Percentiles rank a stretch among this genome's conserved stretches.
phyloP scores from a whole-genome alignment of 2,113 vertebrate species.

The Phasianus colchicus region DNA sequence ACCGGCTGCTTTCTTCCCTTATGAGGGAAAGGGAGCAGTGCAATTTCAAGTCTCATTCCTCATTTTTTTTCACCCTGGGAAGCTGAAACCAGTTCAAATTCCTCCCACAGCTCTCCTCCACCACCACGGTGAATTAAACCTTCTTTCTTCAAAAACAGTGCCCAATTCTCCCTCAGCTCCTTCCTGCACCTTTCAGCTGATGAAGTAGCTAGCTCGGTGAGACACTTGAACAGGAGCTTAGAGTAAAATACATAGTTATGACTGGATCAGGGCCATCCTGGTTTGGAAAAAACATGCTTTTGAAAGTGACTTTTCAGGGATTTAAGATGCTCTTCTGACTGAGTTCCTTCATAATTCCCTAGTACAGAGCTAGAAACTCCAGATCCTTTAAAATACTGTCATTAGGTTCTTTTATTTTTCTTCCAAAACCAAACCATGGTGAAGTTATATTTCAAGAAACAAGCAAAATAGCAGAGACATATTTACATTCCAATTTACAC shows the following conservation, averaged over 20 bases:
- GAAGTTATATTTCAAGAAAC: not conserved
- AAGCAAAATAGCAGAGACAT: not conserved
- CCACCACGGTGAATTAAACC: not conserved
- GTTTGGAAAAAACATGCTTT: not conserved
- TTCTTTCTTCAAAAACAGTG: conserved; percentile 7
- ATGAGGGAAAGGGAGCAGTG: not conserved
- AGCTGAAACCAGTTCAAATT: conserved; percentile 56
- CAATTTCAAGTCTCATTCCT: conserved; percentile 29
- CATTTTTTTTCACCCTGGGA: not conserved
- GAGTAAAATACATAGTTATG: not conserved
- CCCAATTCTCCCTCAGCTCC: not conserved
- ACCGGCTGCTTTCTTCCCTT: not conserved
- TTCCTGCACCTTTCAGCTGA: not conserved
- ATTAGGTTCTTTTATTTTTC: not conserved
- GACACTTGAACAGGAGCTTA: not conserved
- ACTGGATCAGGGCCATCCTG: not conserved
- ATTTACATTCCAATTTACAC: not conserved
- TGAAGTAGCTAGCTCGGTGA: not conserved
- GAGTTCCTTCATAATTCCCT: not conserved
- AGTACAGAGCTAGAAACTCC: not conserved
- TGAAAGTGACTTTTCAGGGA: not conserved
- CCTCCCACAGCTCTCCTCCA: conserved; percentile 48
- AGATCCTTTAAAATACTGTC: not conserved
- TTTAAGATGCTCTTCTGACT: not conserved
- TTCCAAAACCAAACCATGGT: not conserved